Evolutionary conservation across 2,113 vertebrate species (phyloP), one percentile per base, ranked within the genome.

Genomic region (Neomonachus schauinslandi): DNA sequence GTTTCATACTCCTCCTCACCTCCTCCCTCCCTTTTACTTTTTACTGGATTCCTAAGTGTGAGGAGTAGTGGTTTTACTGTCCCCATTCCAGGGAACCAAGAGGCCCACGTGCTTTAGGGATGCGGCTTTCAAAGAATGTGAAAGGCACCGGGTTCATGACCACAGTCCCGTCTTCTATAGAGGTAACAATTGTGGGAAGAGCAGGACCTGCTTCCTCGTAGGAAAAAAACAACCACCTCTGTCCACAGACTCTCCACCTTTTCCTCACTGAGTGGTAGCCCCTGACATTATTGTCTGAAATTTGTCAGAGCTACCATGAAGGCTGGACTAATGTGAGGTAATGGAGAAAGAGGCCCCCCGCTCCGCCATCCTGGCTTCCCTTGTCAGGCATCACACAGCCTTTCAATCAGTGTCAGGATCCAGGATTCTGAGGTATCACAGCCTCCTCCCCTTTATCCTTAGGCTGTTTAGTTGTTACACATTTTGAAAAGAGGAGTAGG

Each of bases 1-100:
- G 11, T 33, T 95, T 88, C 74, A 91, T 24, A 85, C 59, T 97
- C 87, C 84, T 81, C 84, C 46, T 79, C 94, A 77, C 28, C 55
- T 80, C 61, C 42, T 79, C 61, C 51, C 67, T 61, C 53, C 4
- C 22, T 83, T 81, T 87, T 51, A 79, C 74, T 95, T 96, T 85
- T 91, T 63, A 57, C 28, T 96, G 61, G 74, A 92, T 88, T 59
- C 21, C 53, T 53, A 84, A 84, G 16, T 93, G 53, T 74, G 55
- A 97, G 67, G 16, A 90, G 21, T 69, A 88, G 36, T 39, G 33
- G 83, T 76, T 59, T 71, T 74, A 65, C 57, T 91, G 49, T 71
- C 92, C 86, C 22, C 55, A 39, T 61, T 89, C 89, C 76, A 96
- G 80, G 28, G 69, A 76, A 92, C 28, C 71, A 36, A 91, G 46